Base-by-base conservation (phyloP, 1,140 invertebrate genomes). In the Euschistus heros region DNA sequence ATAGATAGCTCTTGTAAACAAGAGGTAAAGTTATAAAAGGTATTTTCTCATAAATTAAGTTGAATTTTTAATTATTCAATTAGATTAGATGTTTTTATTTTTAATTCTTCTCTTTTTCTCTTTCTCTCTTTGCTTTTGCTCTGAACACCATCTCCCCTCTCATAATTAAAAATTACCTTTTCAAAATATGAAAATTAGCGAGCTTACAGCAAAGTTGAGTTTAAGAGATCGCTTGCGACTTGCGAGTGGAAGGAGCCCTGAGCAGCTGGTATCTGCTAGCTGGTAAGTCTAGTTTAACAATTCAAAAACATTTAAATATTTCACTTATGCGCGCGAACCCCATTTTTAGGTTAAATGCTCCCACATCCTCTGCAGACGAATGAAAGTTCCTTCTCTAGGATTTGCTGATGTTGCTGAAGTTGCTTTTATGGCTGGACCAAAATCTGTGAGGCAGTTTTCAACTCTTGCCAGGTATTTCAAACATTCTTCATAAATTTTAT, bases 361-460 rank as follows among this genome's bases (percentile, higher is more conserved):
- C 7, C 84, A 86, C 73, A 85, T 86, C 69, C 74, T 89, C 4
- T 86, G 85, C 71, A 76, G 81, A 42, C 76, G 86, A 67, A 80
- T 81, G 59, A 80, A 86, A 73, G 76, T 80, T 67, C 83, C 84
- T 30, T 77, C 84, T 0, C 73, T 91, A 69, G 82, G 80, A 71
- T 92, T 91, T 72, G 80, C 87, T 2, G 84, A 88, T 72, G 88
- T 90, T 14, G 83, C 85, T 7, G 86, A 86, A 74, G 78, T 80
- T 66, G 82, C 87, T 27, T 88, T 90, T 72, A 76, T 81, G 62
- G 83, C 84, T 50, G 88, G 88, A 15, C 88, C 88, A 8, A 72
- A 80, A 66, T 71, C 74, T 42, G 73, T 89, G 42, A 76, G 83
- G 68, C 80, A 79, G 65, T 85, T 84, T 75, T 82, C 86, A 3